phyloP scores from a whole-genome alignment of 2,797 vertebrate species.

The Phalloptychus januarius region DNA sequence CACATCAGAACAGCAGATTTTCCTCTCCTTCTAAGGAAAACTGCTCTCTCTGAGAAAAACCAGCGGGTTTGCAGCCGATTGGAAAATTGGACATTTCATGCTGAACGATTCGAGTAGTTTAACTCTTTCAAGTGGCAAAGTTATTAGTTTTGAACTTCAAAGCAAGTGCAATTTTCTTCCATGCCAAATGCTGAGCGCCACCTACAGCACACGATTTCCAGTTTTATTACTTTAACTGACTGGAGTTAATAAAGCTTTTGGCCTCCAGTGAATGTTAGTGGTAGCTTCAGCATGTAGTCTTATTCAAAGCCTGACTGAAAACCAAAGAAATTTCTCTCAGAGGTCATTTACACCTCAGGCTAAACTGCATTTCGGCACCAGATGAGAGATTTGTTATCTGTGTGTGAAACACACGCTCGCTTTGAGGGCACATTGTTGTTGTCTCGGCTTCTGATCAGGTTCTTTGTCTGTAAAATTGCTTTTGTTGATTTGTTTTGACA shows the following conservation, averaged over 20 bases:
- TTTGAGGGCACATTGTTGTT: slow-evolving; percentile 37
- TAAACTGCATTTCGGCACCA: slow-evolving; percentile 22
- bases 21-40: slow-evolving; percentile 24
- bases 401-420: slow-evolving; percentile 46
- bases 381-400: slow-evolving; percentile 34
- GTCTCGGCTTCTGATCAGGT: slow-evolving; percentile 24
- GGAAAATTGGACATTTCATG: slow-evolving; percentile 57
- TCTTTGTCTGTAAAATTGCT: slow-evolving; percentile 34
- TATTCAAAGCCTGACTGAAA: slow-evolving; percentile 61
- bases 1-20: slow-evolving; percentile 13
- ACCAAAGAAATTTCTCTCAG: slow-evolving; percentile 58
- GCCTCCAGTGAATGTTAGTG: not conserved
- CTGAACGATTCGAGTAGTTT: slow-evolving; percentile 29
- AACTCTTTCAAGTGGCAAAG: slow-evolving; percentile 33
- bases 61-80: slow-evolving; percentile 54
- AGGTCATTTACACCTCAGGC: slow-evolving; percentile 40
- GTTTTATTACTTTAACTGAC: slow-evolving; percentile 40
- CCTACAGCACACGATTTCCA: slow-evolving; percentile 22
- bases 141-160: slow-evolving; percentile 48
- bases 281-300: slow-evolving; percentile 8
- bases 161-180: slow-evolving; percentile 69
- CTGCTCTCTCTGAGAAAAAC: not conserved
- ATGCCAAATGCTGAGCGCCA: slow-evolving; percentile 57
- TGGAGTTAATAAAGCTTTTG: slow-evolving; percentile 13
- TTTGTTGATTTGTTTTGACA: slow-evolving; percentile 30